Evolutionary conservation across 1,140 invertebrate species (phyloP).

Genomic region (Drosophila subobscura): DNA sequence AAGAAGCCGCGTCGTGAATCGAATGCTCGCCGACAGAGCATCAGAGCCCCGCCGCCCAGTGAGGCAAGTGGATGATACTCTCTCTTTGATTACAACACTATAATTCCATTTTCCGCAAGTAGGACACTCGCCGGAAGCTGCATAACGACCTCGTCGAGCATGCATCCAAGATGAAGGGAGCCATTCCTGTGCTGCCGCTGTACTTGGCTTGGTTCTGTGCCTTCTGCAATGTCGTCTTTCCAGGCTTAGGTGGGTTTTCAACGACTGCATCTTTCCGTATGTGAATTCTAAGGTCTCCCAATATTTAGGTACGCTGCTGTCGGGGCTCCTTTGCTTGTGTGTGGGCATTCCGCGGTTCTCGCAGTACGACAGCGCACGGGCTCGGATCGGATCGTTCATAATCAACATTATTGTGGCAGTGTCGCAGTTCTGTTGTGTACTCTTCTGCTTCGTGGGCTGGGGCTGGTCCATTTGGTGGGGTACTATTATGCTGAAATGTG

Average conservation of each 20-base stretch:
- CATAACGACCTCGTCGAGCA: constrained; percentile 91
- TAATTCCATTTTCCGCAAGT: neutral
- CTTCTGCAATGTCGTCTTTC: constrained; percentile 92
- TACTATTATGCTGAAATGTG: constrained; percentile 92
- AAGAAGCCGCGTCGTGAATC: constrained; percentile 81
- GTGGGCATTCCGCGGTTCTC: constrained; percentile 94
- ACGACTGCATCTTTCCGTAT: neutral
- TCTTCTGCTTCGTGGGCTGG: constrained; percentile 97
- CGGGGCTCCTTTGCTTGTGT: constrained; percentile 94
- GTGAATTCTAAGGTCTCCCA: constrained; percentile 17
- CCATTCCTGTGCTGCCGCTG: constrained; percentile 94
- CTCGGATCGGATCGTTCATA: constrained; percentile 89
- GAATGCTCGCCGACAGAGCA: constrained; percentile 85
- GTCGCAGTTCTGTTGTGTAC: constrained; percentile 95
- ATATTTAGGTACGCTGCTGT: constrained; percentile 91
- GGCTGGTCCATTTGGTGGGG: constrained; percentile 99
- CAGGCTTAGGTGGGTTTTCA: constrained; percentile 89
- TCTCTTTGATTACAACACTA: neutral
- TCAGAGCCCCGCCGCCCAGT: constrained; percentile 86
- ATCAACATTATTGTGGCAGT: constrained; percentile 93
- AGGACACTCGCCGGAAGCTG: constrained; percentile 92
- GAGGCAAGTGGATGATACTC: constrained; percentile 83
- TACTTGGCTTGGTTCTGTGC: constrained; percentile 93
- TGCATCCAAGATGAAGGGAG: constrained; percentile 92
- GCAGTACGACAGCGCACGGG: constrained; percentile 87